Base-by-base conservation (phyloP, 1,140 invertebrate genomes). In the Ceratoteleas bidentatus region DNA sequence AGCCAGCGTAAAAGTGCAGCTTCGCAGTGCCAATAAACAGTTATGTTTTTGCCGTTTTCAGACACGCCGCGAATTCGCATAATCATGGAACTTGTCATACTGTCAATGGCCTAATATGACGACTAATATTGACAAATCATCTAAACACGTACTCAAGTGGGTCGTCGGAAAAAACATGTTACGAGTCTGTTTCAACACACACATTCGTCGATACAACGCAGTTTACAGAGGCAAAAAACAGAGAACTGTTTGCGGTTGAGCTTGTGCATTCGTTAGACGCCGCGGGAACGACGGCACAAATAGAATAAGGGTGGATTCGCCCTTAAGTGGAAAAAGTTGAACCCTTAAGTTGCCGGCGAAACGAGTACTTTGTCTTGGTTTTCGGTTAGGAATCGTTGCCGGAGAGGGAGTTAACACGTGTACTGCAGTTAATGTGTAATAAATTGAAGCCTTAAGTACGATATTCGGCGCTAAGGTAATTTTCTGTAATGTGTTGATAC, bases 241-340 rank as follows among this genome's bases (percentile, higher is more conserved):
- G 43, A 64, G 50, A 32, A 62, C 54, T 81, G 61, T 84, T 86
- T 86, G 84, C 73, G 73, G 78, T 76, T 50, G 79, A 76, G 54
- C 54, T 81, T 76, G 79, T 84, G 80, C 80, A 83, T 86, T 87
- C 83, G 75, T 78, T 81, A 82, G 75, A 78, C 76, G 52, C 60
- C 72, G 76, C 66, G 68, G 75, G 78, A 64, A 81, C 53, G 72
- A 84, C 68, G 66, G 68, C 72, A 75, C 81, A 83, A 83, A 83
- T 83, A 83, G 74, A 83, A 83, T 82, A 83, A 85, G 84, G 82
- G 81, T 80, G 75, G 74, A 78, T 84, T 80, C 72, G 65, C 76
- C 80, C 85, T 82, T 80, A 78, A 87, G 80, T 75, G 84, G 84
- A 85, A 85, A 85, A 86, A 75, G 66, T 86, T 82, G 80, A 81